phyloP scores from a whole-genome alignment of 1,140 invertebrate species.

The Palaemon carinicauda region DNA sequence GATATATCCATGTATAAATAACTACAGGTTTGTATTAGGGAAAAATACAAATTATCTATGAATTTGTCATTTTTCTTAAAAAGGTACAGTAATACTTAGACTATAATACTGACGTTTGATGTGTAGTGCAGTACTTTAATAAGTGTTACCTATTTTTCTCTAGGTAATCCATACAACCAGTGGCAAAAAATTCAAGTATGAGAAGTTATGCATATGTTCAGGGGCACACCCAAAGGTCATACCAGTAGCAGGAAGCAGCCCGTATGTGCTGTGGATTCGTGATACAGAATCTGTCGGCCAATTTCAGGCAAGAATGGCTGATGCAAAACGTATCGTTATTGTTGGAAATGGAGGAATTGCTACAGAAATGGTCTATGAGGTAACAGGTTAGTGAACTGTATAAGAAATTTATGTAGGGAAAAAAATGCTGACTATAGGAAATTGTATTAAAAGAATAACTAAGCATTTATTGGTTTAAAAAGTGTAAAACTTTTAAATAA shows the following conservation, averaged over 20 bases:
- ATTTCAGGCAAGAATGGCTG: slow-evolving; percentile 76
- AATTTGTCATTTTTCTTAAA: too few species aligned
- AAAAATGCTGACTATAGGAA: too few species aligned
- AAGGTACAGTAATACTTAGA: too few species aligned
- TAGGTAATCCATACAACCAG: slow-evolving; percentile 20
- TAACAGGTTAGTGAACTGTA: slow-evolving; percentile 37
- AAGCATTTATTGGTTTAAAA: background rate
- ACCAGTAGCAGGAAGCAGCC: slow-evolving; percentile 66
- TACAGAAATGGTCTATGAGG: slow-evolving; percentile 82
- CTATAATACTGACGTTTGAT: too few species aligned
- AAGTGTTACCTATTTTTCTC: background rate
- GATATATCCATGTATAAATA: too few species aligned
- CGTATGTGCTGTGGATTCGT: slow-evolving; percentile 84
- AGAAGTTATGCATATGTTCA: slow-evolving; percentile 88
- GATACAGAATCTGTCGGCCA: slow-evolving; percentile 93
- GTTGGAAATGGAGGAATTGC: slow-evolving; percentile 98
- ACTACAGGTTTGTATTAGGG: too few species aligned
- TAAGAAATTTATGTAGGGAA: background rate
- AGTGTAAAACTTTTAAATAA: background rate
- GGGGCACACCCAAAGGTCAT: slow-evolving; percentile 87
- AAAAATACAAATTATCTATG: too few species aligned
- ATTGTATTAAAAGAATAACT: background rate
- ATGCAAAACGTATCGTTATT: slow-evolving; percentile 78
- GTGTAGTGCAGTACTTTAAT: background rate
- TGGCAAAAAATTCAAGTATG: slow-evolving; percentile 74